Conservation (phyloP, 2,888 invertebrate genomes). For the Amblyteles armatorius region DNA sequence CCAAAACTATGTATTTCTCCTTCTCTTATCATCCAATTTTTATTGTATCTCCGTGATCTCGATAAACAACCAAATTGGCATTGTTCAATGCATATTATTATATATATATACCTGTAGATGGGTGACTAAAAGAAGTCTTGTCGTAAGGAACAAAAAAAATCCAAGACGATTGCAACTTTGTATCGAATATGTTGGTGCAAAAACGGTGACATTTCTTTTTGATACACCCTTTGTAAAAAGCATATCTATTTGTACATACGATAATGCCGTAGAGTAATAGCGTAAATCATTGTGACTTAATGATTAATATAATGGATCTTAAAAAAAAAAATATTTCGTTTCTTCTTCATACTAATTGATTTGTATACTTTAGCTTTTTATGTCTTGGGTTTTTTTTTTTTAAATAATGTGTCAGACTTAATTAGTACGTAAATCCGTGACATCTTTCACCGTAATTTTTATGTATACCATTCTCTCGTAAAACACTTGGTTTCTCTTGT, state of each 20-base stretch:
- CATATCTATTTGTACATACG: slow-evolving; percentile 67
- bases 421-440: slow-evolving; percentile 71
- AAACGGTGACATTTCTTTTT: slow-evolving; percentile 71
- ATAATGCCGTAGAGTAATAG: slow-evolving; percentile 74
- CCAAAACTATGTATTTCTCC: slow-evolving; percentile 74
- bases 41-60: slow-evolving; percentile 70
- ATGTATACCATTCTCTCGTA: slow-evolving; percentile 66
- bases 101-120: slow-evolving; percentile 66
- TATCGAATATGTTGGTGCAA: not conserved
- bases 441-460: slow-evolving; percentile 68
- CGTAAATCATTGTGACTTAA: slow-evolving; percentile 72
- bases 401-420: slow-evolving; percentile 63
- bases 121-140: slow-evolving; percentile 72
- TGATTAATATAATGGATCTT: slow-evolving; percentile 70
- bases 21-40: slow-evolving; percentile 69
- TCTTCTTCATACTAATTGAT: slow-evolving; percentile 67
- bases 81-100: slow-evolving; percentile 69
- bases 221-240: slow-evolving; percentile 69
- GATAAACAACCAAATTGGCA: slow-evolving; percentile 71
- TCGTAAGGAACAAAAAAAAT: slow-evolving; percentile 59
- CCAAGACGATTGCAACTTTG: slow-evolving; percentile 2
- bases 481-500: slow-evolving; percentile 57
- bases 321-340: slow-evolving; percentile 65
- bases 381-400: slow-evolving; percentile 71
- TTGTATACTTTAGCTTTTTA: slow-evolving; percentile 77